Conservation (phyloP, 2,888 invertebrate species). For the Cataglyphis livida region DNA sequence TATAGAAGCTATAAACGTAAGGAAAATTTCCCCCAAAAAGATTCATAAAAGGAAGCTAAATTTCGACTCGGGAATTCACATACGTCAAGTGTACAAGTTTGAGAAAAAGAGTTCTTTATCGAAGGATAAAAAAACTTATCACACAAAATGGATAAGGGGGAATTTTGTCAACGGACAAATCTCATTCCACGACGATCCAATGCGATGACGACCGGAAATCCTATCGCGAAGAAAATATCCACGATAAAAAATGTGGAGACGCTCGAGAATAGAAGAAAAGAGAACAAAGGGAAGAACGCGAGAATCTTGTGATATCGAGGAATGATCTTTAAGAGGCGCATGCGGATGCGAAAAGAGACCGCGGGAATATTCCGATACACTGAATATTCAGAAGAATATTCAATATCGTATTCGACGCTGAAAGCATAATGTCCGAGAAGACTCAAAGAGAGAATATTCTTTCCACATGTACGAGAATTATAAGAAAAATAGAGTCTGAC, state of each 20-base stretch:
- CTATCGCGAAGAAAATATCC: neutral
- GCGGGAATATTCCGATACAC: too few species aligned
- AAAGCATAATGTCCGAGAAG: neutral
- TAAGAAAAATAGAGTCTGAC: neutral
- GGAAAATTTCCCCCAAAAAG: neutral
- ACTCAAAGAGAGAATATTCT: neutral
- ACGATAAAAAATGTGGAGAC: slow-evolving; percentile 10
- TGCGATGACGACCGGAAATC: slow-evolving; percentile 17
- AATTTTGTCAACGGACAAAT: slow-evolving; percentile 5
- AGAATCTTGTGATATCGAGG: neutral
- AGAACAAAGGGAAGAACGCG: slow-evolving; percentile 6
- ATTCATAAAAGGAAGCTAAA: neutral
- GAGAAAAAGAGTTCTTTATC: neutral
- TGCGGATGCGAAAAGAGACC: slow-evolving; percentile 22
- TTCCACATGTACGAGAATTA: neutral
- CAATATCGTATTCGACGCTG: neutral
- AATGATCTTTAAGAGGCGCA: slow-evolving; percentile 8
- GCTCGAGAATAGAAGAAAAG: neutral
- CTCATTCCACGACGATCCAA: neutral
- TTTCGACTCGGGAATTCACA: neutral
- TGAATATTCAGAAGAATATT: slow-evolving; percentile 18
- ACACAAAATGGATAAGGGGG: neutral
- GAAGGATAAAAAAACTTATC: neutral
- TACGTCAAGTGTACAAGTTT: neutral
- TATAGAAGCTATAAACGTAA: neutral